Conservation (phyloP, 1,140 invertebrate species). For the Ostrea denselamellosa region DNA sequence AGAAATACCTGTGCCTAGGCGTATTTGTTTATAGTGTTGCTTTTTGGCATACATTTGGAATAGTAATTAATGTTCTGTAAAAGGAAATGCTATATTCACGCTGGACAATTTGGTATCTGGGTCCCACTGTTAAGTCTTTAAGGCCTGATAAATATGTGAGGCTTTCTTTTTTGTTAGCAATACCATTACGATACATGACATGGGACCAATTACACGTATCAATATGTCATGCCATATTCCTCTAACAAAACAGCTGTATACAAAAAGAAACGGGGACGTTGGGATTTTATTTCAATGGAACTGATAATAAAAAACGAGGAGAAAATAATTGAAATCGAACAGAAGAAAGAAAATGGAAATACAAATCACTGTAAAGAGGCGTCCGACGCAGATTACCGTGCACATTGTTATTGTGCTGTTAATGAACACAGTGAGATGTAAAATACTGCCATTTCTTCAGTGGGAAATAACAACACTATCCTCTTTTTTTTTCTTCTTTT, state of each 20-base stretch:
- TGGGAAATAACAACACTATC: neutral
- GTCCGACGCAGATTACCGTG: neutral
- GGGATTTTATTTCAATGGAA: neutral
- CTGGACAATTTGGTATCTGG: too few relatives aligned
- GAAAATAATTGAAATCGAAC: neutral
- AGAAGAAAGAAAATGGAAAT: neutral
- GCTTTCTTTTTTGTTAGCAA: neutral
- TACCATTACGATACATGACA: neutral
- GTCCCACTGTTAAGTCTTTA: too few relatives aligned
- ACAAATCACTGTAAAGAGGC: conserved; percentile 1
- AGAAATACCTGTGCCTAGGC: too few relatives aligned
- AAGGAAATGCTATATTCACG: too few relatives aligned
- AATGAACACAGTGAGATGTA: neutral
- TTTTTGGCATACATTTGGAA: too few relatives aligned
- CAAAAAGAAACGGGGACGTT: neutral
- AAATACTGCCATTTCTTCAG: neutral
- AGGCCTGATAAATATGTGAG: too few relatives aligned
- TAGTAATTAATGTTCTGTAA: too few relatives aligned
- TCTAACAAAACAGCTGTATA: neutral
- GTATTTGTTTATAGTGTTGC: too few relatives aligned
- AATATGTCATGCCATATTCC: neutral
- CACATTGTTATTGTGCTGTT: neutral
- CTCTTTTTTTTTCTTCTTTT: neutral
- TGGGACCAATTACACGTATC: neutral
- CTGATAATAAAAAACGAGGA: neutral